phyloP scores from a whole-genome alignment of 2,888 invertebrate species.

The Notocelia uddmanniana region DNA sequence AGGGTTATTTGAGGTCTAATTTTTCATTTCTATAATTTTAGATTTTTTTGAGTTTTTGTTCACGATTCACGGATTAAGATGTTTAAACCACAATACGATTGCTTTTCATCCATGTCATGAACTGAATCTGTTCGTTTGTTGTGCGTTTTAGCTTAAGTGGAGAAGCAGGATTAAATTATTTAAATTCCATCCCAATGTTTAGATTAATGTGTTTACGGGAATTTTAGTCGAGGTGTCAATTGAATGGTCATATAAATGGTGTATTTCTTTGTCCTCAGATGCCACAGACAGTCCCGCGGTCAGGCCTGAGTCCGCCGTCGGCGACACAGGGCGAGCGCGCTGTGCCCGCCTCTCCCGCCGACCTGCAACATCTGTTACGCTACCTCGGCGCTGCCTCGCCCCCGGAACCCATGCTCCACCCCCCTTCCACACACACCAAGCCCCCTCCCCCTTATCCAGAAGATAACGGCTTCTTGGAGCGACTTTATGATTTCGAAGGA shows the following conservation, averaged over 20 bases:
- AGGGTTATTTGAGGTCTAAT: too few species aligned
- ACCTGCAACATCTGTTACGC: slow-evolving; percentile 77
- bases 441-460: slow-evolving; percentile 79
- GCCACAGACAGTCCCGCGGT: slow-evolving; percentile 93
- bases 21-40: too few species aligned
- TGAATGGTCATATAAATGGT: not conserved
- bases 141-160: too few species aligned
- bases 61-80: too few species aligned
- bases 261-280: slow-evolving; percentile 86
- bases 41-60: too few species aligned
- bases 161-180: too few species aligned
- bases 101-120: not conserved
- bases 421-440: slow-evolving; percentile 75
- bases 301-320: slow-evolving; percentile 91
- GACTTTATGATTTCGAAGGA: slow-evolving; percentile 81
- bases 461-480: slow-evolving; percentile 76
- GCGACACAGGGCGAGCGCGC: slow-evolving; percentile 90
- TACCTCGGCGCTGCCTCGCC: slow-evolving; percentile 82
- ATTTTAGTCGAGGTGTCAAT: too few species aligned
- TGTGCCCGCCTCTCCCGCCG: slow-evolving; percentile 84
- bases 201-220: not conserved
- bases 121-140: not conserved
- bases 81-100: too few species aligned
- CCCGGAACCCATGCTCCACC: slow-evolving; percentile 80
- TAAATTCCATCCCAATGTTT: too few species aligned